A percentile compares a stretch with the other conserved stretches of the same genome.
phyloP scores from a whole-genome alignment of 2,888 invertebrate species.

The Eristalinus sepulchralis region DNA sequence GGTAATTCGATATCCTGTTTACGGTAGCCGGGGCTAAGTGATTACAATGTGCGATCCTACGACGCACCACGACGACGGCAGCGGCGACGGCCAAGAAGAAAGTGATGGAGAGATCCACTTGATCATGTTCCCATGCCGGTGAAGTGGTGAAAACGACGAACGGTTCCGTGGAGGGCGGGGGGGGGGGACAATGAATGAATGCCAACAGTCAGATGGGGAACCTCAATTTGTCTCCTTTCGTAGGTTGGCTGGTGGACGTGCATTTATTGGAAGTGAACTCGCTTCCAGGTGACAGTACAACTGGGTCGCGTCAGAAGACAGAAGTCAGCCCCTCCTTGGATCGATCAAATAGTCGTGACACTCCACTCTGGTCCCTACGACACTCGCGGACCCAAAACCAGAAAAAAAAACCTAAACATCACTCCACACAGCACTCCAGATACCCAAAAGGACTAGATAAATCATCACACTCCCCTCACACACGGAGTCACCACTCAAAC shows the following conservation, averaged over 20 bases:
- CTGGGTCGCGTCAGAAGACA: too few species aligned
- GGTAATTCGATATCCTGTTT: constrained; percentile 65
- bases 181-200: constrained; percentile 4
- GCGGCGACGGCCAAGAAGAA: constrained; percentile 30
- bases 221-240: neutral
- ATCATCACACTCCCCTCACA: neutral
- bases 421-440: neutral
- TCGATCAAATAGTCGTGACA: neutral
- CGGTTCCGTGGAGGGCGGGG: too few species aligned
- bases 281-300: too few species aligned
- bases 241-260: too few species aligned
- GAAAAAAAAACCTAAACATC: neutral
- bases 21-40: constrained; percentile 57
- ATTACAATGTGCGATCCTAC: constrained; percentile 47
- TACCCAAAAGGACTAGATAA: constrained; percentile 1
- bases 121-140: constrained; percentile 14
- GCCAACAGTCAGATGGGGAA: neutral
- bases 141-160: constrained; percentile 9
- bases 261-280: too few species aligned
- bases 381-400: neutral
- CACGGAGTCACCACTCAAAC: neutral
- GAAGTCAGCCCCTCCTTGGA: neutral
- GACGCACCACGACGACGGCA: neutral
- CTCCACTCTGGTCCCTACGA: neutral
- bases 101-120: constrained; percentile 40